Evolutionary conservation across 2,113 vertebrate genomes (phyloP).

Genomic region (Pao palembangensis): DNA sequence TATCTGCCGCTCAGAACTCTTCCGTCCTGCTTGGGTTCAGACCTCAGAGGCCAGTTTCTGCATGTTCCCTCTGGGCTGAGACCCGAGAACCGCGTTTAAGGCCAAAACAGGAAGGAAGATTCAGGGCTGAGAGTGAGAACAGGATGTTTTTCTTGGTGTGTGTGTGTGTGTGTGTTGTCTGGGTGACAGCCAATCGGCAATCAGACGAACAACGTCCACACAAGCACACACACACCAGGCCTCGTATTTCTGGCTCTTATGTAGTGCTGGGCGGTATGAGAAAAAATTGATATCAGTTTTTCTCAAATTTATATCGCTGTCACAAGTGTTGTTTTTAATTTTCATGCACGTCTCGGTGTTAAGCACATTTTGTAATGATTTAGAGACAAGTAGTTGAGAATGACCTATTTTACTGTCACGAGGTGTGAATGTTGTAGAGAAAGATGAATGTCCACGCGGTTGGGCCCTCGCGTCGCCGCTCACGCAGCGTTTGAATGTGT

Average conservation of each 20-base stretch:
- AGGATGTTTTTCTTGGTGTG: conserved; percentile 59
- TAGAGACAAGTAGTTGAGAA: too few species aligned
- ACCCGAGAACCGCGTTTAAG: conserved; percentile 1
- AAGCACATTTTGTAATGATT: too few species aligned
- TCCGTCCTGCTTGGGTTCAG: conserved; percentile 8
- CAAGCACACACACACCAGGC: not conserved
- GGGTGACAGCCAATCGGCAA: conserved; percentile 61
- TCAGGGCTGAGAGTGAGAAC: conserved; percentile 41
- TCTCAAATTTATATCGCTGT: too few species aligned
- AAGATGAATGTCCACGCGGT: too few species aligned
- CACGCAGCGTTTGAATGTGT: too few species aligned
- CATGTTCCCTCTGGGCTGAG: not conserved
- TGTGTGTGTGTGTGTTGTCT: conserved; percentile 32
- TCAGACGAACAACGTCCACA: conserved; percentile 41
- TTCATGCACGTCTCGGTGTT: too few species aligned
- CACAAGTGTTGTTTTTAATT: too few species aligned
- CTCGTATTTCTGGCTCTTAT: not conserved
- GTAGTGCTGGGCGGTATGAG: too few species aligned
- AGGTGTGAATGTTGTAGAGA: too few species aligned
- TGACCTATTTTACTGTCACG: too few species aligned
- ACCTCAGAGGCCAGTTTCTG: conserved; percentile 33
- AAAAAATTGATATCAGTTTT: too few species aligned
- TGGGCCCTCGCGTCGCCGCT: too few species aligned
- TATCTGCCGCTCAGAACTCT: conserved; percentile 21
- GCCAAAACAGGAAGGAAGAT: conserved; percentile 47